These are phyloP conservation scores for Nothoprocta pentlandii DNA, from an alignment of 2,113 vertebrate species.

Conservation along the genomic window DNA sequence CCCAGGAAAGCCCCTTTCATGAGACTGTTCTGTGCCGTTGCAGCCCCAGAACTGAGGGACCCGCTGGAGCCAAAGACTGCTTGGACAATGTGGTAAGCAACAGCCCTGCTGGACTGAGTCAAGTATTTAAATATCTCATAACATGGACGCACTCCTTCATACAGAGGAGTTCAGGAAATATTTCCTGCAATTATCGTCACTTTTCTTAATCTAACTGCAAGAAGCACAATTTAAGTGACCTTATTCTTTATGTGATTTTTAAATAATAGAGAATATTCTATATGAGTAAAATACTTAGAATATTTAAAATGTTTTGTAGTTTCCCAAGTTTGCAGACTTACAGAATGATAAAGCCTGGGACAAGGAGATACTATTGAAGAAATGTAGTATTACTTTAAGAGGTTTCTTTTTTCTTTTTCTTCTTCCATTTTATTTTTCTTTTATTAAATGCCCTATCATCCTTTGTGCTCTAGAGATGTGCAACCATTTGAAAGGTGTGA, in stretches of 20 bases:
- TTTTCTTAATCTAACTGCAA: background rate
- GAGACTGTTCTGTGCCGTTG: accelerated
- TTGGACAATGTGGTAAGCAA: background rate
- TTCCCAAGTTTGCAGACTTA: background rate
- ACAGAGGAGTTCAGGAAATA: background rate
- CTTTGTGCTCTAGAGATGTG: background rate
- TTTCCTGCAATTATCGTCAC: background rate
- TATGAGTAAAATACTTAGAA: background rate
- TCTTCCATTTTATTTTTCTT: too few relatives aligned
- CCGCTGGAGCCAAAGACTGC: background rate
- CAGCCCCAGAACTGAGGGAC: background rate
- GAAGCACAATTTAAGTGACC: background rate
- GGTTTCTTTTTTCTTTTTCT: too few relatives aligned
- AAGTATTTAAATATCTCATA: background rate
- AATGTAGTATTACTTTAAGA: background rate
- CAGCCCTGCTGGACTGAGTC: accelerated
- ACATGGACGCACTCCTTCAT: background rate
- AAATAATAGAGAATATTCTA: background rate
- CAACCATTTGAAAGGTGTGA: background rate
- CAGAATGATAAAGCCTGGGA: background rate
- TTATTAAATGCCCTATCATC: background rate
- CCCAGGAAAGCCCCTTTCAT: accelerated
- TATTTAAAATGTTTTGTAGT: background rate
- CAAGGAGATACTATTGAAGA: background rate
- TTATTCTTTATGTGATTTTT: background rate